Evolutionary conservation across 2,797 vertebrate genomes (phyloP).

Genomic region (Aselliscus stoliczkanus): DNA sequence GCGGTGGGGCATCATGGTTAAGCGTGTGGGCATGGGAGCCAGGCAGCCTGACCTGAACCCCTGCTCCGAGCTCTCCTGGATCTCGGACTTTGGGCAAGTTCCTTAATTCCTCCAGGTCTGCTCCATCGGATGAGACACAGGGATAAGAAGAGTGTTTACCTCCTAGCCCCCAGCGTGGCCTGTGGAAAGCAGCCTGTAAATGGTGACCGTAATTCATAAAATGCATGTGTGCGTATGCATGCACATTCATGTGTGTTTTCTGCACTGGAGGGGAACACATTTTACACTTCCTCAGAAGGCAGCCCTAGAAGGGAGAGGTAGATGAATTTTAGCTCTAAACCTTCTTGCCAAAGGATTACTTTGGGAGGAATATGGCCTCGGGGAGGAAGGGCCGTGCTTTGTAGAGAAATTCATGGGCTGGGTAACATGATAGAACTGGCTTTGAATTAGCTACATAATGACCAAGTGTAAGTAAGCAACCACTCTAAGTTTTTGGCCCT

Average conservation of each 20-base stretch:
- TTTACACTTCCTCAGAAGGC: background rate
- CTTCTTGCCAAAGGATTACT: background rate
- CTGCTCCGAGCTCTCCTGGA: background rate
- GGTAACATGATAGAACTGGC: background rate
- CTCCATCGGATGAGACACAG: background rate
- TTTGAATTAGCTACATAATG: background rate
- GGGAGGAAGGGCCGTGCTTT: background rate
- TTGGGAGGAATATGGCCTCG: background rate
- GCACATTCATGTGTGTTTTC: background rate
- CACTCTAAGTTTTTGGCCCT: background rate
- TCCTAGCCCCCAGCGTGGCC: background rate
- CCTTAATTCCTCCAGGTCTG: background rate
- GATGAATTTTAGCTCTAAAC: background rate
- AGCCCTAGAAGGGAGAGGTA: background rate
- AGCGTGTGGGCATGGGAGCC: background rate
- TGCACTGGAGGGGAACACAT: background rate
- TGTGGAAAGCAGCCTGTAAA: background rate
- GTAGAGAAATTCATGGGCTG: background rate
- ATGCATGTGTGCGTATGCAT: background rate
- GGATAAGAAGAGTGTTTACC: background rate
- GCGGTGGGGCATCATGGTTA: fast-evolving
- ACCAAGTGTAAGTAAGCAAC: background rate
- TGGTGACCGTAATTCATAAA: background rate
- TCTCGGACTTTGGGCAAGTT: background rate
- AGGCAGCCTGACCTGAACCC: background rate